Conservation (phyloP, 2,888 invertebrate species). For the Stegophylla sp. region DNA sequence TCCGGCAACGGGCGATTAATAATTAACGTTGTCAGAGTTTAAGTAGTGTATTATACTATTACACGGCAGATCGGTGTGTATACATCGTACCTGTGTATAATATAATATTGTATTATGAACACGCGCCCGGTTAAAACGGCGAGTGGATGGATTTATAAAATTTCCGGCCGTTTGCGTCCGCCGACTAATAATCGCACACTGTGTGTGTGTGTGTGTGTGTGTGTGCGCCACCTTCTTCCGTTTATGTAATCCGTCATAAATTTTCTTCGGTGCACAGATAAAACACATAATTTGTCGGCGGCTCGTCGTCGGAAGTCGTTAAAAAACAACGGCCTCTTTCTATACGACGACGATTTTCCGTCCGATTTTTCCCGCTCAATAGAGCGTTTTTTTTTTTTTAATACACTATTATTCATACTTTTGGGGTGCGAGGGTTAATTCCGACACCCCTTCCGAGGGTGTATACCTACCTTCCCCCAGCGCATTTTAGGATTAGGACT, state of each 20-base stretch:
- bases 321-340: not conserved
- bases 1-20: not conserved
- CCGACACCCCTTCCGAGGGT: too few species aligned
- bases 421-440: too few species aligned
- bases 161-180: conserved; percentile 30
- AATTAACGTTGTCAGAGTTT: not conserved
- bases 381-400: too few species aligned
- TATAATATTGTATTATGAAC: too few species aligned
- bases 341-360: too few species aligned
- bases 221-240: not conserved
- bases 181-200: conserved; percentile 33
- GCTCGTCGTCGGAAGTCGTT: not conserved
- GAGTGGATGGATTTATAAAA: conserved; percentile 23
- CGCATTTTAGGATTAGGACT: too few species aligned
- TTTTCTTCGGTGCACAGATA: not conserved
- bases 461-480: too few species aligned
- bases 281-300: not conserved
- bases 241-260: conserved; percentile 18
- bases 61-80: not conserved
- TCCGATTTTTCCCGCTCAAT: too few species aligned
- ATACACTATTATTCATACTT: too few species aligned
- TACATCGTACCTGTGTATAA: not conserved
- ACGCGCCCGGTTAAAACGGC: not conserved
- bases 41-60: not conserved
- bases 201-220: not conserved